Evolutionary conservation across 2,113 vertebrate genomes (phyloP).

Genomic region (Garra rufa): DNA sequence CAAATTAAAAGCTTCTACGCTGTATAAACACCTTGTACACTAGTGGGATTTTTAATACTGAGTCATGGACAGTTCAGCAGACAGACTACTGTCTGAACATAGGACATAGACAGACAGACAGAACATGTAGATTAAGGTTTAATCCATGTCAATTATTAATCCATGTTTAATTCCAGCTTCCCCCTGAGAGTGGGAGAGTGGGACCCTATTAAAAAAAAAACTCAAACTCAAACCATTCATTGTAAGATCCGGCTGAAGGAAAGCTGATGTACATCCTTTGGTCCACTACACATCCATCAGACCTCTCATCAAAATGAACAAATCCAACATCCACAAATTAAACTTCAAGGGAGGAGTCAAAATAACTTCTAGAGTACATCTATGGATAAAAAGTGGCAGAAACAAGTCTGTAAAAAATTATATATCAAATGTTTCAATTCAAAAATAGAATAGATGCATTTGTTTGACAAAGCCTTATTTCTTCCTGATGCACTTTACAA

Average conservation of each 20-base stretch:
- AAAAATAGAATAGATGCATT: not conserved
- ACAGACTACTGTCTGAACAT: conserved; percentile 76
- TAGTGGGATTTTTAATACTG: conserved; percentile 66
- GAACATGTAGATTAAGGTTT: conserved; percentile 71
- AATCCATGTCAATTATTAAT: conserved; percentile 84
- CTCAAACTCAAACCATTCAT: conserved; percentile 72
- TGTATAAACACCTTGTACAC: conserved; percentile 36
- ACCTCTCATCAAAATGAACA: conserved; percentile 69
- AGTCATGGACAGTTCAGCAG: conserved; percentile 63
- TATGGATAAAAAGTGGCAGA: not conserved
- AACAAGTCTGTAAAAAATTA: not conserved
- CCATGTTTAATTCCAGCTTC: conserved; percentile 79
- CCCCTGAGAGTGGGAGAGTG: conserved; percentile 64
- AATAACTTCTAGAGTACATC: not conserved
- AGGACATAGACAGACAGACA: conserved; percentile 74
- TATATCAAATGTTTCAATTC: not conserved
- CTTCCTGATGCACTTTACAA: not conserved
- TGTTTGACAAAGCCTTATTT: not conserved
- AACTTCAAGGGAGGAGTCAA: not conserved
- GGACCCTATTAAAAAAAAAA: conserved; percentile 63
- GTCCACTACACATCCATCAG: conserved; percentile 74
- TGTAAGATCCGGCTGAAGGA: conserved; percentile 73
- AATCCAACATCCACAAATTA: conserved; percentile 48
- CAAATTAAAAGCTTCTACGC: not conserved
- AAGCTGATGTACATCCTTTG: conserved; percentile 59